phyloP scores from a whole-genome alignment of 30 jellyfish, hydroid and myxozoan genomes.

The Morbakka virulenta region DNA sequence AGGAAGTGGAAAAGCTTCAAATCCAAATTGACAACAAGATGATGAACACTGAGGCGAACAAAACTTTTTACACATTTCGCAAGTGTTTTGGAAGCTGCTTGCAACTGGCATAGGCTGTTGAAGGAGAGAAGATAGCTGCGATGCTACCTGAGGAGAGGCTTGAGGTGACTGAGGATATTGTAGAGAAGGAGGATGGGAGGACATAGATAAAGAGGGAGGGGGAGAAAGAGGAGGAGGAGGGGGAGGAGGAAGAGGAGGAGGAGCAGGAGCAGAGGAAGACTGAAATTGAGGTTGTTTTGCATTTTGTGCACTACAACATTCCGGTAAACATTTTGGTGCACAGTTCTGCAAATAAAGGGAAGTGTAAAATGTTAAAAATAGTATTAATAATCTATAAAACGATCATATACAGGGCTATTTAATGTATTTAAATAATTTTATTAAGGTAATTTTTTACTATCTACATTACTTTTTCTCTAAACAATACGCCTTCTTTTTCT shows the following conservation, averaged over 20 bases:
- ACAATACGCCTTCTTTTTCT: no score
- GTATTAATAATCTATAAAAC: no score
- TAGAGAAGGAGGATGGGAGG: not conserved
- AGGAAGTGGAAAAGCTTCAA: slow-evolving; percentile 60
- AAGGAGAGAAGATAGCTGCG: slow-evolving; percentile 19
- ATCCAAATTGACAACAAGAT: slow-evolving; percentile 74
- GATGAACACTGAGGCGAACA: slow-evolving; percentile 89
- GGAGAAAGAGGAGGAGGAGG: slow-evolving; percentile 7
- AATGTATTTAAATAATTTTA: no score
- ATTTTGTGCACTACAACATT: no score
- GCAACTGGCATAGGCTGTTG: slow-evolving; percentile 41
- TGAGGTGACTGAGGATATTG: no score
- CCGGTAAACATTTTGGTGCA: not conserved
- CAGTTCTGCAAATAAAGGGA: not conserved
- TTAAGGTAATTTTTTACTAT: no score
- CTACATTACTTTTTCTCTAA: no score
- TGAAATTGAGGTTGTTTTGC: not conserved
- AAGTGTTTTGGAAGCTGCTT: slow-evolving; percentile 56
- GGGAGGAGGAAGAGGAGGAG: slow-evolving; percentile 1
- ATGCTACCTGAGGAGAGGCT: slow-evolving; percentile 36
- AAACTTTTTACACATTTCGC: slow-evolving; percentile 65
- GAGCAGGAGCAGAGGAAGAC: slow-evolving; percentile 7
- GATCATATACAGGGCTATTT: no score
- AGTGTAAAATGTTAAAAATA: no score
- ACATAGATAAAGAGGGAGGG: not conserved